Base-by-base conservation (phyloP, 2,888 invertebrate genomes). In the Salpingus planirostris region DNA sequence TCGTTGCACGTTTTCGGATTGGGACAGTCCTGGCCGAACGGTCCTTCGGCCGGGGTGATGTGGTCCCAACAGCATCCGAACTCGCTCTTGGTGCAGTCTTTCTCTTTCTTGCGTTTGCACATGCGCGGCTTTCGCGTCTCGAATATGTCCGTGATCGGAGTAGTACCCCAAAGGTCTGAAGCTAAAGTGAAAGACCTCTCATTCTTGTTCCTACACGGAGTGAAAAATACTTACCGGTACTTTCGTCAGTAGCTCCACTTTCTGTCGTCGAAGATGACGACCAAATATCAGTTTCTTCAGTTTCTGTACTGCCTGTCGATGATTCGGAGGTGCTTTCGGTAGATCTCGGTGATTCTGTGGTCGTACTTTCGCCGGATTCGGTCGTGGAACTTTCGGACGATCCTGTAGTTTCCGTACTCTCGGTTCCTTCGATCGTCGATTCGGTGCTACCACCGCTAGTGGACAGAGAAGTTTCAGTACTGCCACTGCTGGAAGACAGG, bases 1-100 rank as follows among this genome's bases (percentile, higher is more conserved):
- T 87, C 83, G 15, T 74, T 70, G 51, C 91, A 91, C 0, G 85
- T 87, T 42, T 76, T 70, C 0, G 78, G 75, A 31, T 71, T 73
- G 0, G 74, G 73, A 52, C 90, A 90, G 8, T 78, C 87, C 68
- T 79, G 72, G 32, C 80, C 80, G 47, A 89, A 90, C 7, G 89
- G 86, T 52, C 89, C 93, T 50, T 71, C 68, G 6, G 92, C 91
- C 3, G 72, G 57, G 0, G 81, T 83, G 39, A 74, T 73, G 22
- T 77, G 78, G 60, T 92, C 89, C 14, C 81, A 79, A 55, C 93
- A 93, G 56, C 93, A 93, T 3, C 91, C 91, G 54, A 78, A 89
- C 47, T 71, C 62, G 5, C 78, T 70, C 7, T 67, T 70, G 8
- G 66, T 66, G 50, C 89, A 89, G n/a, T 66, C 59, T 11, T 57